These are phyloP conservation scores for Anthophora plumipes DNA, from an alignment of 2,888 invertebrate species.

Conservation along the genomic window DNA sequence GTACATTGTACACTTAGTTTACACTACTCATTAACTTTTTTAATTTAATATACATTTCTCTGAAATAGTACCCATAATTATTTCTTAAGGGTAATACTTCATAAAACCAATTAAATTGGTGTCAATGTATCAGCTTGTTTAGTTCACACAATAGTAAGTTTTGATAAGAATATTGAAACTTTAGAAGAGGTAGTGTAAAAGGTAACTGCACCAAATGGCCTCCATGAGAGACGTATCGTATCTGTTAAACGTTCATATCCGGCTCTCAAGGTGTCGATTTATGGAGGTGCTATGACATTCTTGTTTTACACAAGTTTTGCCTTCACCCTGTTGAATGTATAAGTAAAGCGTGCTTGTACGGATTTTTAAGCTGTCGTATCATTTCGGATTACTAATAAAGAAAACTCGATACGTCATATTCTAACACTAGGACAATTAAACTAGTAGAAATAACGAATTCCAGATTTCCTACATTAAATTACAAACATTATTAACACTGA, in stretches of 20 bases:
- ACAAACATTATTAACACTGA: too few relatives aligned
- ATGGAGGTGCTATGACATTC: constrained; percentile 38
- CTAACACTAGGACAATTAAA: background rate
- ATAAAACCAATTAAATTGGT: background rate
- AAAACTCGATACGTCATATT: background rate
- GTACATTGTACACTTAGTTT: background rate
- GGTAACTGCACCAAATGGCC: background rate
- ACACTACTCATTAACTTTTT: background rate
- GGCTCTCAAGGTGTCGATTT: constrained; percentile 32
- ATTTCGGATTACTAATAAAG: background rate
- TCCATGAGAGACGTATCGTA: constrained; percentile 10
- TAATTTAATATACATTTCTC: background rate
- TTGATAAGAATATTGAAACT: background rate
- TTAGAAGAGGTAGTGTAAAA: background rate
- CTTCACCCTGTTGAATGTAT: constrained; percentile 15
- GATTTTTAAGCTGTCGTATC: constrained; percentile 18
- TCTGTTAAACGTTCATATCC: constrained; percentile 25
- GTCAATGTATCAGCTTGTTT: background rate
- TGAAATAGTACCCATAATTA: background rate
- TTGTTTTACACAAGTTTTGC: constrained; percentile 27
- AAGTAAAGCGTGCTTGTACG: background rate
- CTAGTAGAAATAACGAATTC: too few relatives aligned
- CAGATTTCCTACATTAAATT: too few relatives aligned
- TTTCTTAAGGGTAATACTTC: background rate
- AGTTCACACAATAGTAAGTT: background rate